Conservation (phyloP, 1,140 invertebrate genomes). For the Tachypleus tridentatus region DNA sequence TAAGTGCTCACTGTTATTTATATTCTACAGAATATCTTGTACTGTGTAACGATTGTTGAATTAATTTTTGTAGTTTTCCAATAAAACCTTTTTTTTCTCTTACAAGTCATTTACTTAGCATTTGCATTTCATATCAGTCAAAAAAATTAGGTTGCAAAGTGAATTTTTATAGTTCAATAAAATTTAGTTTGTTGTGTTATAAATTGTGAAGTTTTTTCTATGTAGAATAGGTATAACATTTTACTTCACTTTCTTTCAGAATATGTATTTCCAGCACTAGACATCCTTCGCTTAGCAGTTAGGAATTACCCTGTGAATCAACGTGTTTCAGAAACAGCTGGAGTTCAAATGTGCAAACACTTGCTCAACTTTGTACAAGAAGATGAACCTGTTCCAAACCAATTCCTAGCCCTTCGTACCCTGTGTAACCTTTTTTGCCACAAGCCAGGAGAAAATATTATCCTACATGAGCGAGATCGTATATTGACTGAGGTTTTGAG, state of each 20-base stretch:
- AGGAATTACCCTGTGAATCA: not conserved
- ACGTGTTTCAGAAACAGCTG: not conserved
- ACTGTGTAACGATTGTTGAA: no score
- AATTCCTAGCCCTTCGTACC: slow-evolving; percentile 5
- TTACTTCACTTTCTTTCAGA: not conserved
- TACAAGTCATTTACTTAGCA: no score
- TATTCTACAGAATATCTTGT: no score
- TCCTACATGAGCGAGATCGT: not conserved
- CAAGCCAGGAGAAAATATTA: slow-evolving; percentile 1
- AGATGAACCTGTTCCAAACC: not conserved
- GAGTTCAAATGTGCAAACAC: not conserved
- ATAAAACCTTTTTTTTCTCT: no score
- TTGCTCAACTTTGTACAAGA: slow-evolving; percentile 1
- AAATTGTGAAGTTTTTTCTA: no score
- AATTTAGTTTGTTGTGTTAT: no score
- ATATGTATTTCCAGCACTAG: slow-evolving; percentile 3
- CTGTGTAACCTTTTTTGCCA: slow-evolving; percentile 4
- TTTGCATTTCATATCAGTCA: no score
- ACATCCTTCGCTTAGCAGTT: slow-evolving; percentile 3
- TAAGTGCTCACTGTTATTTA: no score
- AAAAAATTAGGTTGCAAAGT: no score
- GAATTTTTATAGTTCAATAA: no score
- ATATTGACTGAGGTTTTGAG: not conserved
- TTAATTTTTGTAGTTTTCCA: no score
- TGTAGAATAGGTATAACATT: no score